phyloP scores from a whole-genome alignment of 2,888 invertebrate species.

The Patella pellucida region DNA sequence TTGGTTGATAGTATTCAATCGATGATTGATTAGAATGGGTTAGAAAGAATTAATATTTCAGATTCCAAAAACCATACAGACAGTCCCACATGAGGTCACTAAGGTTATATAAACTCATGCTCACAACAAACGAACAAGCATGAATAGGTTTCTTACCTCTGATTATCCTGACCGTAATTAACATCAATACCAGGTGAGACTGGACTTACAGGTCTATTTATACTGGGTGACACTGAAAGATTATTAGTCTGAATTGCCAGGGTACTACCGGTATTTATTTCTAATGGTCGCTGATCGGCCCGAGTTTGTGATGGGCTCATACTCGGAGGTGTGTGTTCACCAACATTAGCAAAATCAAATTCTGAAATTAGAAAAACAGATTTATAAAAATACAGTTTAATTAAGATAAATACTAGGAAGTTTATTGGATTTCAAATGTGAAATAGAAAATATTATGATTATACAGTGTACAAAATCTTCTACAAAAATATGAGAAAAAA shows the following conservation, averaged over 20 bases:
- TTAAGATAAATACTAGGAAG: background rate
- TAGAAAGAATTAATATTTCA: background rate
- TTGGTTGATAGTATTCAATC: too few species aligned
- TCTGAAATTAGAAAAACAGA: slow-evolving; percentile 17
- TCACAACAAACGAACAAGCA: too few species aligned
- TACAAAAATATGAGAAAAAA: too few species aligned
- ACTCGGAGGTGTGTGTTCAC: slow-evolving; percentile 15
- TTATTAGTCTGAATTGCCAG: background rate
- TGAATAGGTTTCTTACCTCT: too few species aligned
- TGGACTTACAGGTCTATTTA: background rate
- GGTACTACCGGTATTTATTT: background rate
- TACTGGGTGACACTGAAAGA: background rate
- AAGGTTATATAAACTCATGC: too few species aligned
- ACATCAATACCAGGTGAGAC: too few species aligned
- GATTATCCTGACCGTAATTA: too few species aligned
- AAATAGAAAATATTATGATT: too few species aligned
- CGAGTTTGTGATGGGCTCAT: slow-evolving; percentile 19
- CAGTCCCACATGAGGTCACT: too few species aligned
- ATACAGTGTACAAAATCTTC: too few species aligned
- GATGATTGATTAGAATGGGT: background rate
- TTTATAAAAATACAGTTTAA: background rate
- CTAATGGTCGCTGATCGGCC: background rate
- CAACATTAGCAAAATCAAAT: slow-evolving; percentile 21
- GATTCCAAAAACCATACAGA: too few species aligned
- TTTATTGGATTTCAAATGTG: too few species aligned